Evolutionary conservation across 1,140 invertebrate species (phyloP), one percentile per base, ranked within the genome.

Genomic region (Dendroctonus ponderosae): DNA sequence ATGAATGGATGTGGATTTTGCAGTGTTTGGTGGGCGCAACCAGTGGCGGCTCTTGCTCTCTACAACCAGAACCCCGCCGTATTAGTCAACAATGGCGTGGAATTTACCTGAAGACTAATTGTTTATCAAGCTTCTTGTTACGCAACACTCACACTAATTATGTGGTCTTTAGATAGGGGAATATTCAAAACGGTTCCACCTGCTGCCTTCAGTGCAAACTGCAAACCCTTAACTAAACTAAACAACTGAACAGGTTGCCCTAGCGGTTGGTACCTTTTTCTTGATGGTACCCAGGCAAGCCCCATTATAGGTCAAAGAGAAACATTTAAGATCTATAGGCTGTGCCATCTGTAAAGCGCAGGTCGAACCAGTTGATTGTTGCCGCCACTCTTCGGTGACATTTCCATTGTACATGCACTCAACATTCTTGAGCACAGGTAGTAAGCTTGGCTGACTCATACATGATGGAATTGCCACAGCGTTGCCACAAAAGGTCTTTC

Each of bases 371-470:
- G 9, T 11, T 11, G 12, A 46, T 12, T 1, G 44, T 2, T 26
- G 26, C 3, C 26, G 26, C 1, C 1, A 26, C 26, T 26, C 26
- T 26, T 26, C 26, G 26, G 1, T 26, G 26, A 26, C 26, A 26
- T 26, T 26, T 26, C 26, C 26, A 26, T 26, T 26, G 26, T 26
- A 26, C 26, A 26, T 26, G 26, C 26, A 26, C 26, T 26, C 26
- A 26, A 57, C 44, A 57, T 65, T 65, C 54, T 65, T 58, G 11
- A 37, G 42, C 62, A 44, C 62, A 65, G 62, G 62, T 65, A 65
- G 53, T 65, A 65, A 54, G 62, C 62, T 57, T 65, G 43, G 62
- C 42, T 65, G 62, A 65, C 43, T 65, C 62, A 65, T 65, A 58
- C 42, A 48, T 48, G 50, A n/a, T 65, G 61, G 53, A 57, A 57